Evolutionary conservation across 2,797 vertebrate genomes (phyloP).

Genomic region (Pangasius larnaudii): DNA sequence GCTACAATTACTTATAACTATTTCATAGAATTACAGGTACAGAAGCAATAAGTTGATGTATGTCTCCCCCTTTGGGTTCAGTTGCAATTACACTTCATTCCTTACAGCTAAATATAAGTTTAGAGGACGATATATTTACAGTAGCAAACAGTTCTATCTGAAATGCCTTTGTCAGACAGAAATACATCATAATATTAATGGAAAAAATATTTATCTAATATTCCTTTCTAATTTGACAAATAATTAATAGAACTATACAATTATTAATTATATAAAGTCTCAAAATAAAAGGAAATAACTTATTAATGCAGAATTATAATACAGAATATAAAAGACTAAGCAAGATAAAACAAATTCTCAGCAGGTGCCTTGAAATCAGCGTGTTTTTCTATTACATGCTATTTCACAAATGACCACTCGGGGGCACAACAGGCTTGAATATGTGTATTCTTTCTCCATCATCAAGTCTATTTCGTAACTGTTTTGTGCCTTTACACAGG

Average conservation of each 20-base stretch:
- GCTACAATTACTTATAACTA: neutral
- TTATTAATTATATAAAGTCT: neutral
- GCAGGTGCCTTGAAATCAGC: neutral
- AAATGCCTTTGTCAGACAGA: neutral
- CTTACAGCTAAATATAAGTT: neutral
- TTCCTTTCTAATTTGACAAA: neutral
- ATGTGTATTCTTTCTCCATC: neutral
- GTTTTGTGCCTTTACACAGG: neutral
- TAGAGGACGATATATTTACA: neutral
- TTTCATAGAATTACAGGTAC: neutral
- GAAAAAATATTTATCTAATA: too few relatives aligned
- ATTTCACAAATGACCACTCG: constrained; percentile 16
- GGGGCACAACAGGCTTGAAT: constrained; percentile 30
- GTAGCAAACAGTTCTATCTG: neutral
- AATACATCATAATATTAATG: neutral
- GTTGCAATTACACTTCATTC: constrained; percentile 37
- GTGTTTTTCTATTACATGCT: neutral
- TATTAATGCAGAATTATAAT: neutral
- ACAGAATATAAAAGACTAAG: neutral
- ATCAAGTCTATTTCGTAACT: neutral
- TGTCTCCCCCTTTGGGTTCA: constrained; percentile 66
- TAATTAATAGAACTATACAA: neutral
- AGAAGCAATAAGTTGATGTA: constrained; percentile 34
- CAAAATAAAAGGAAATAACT: neutral
- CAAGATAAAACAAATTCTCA: neutral